phyloP scores from a whole-genome alignment of 2,888 invertebrate species.

The Drosophila paranaensis region DNA sequence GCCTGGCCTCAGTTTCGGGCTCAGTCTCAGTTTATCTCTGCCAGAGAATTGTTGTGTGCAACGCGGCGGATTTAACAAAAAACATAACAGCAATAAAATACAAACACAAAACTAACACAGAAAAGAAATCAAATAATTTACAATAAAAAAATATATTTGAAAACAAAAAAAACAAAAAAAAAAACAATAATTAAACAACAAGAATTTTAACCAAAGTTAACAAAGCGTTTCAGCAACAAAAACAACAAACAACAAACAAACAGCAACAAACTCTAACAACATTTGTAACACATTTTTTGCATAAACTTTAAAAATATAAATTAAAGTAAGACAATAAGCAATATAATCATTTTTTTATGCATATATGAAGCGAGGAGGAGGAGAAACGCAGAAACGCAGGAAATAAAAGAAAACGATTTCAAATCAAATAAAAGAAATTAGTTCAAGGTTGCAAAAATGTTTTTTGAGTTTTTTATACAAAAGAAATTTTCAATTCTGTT shows the following conservation, averaged over 20 bases:
- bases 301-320: slow-evolving; percentile 30
- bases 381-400: slow-evolving; percentile 4
- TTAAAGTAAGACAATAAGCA: slow-evolving; percentile 36
- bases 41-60: slow-evolving; percentile 80
- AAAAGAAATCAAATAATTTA: slow-evolving; percentile 45
- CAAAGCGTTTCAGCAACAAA: slow-evolving; percentile 78
- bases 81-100: slow-evolving; percentile 31
- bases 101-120: slow-evolving; percentile 23
- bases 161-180: slow-evolving; percentile 41
- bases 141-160: slow-evolving; percentile 14
- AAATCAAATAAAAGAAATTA: slow-evolving; percentile 27
- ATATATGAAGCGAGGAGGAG: slow-evolving; percentile 13
- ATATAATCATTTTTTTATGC: slow-evolving; percentile 48
- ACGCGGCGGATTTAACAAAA: slow-evolving; percentile 72
- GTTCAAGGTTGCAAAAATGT: slow-evolving; percentile 67
- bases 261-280: slow-evolving; percentile 32
- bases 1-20: slow-evolving; percentile 50
- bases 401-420: slow-evolving; percentile 11
- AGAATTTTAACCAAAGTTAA: slow-evolving; percentile 76
- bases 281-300: slow-evolving; percentile 62
- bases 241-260: slow-evolving; percentile 23
- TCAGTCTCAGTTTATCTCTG: slow-evolving; percentile 81
- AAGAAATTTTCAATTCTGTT: slow-evolving; percentile 37
- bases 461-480: slow-evolving; percentile 46
- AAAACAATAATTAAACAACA: slow-evolving; percentile 64